Conservation (phyloP, 1,140 invertebrate genomes). For the Brachionus koreanus region DNA sequence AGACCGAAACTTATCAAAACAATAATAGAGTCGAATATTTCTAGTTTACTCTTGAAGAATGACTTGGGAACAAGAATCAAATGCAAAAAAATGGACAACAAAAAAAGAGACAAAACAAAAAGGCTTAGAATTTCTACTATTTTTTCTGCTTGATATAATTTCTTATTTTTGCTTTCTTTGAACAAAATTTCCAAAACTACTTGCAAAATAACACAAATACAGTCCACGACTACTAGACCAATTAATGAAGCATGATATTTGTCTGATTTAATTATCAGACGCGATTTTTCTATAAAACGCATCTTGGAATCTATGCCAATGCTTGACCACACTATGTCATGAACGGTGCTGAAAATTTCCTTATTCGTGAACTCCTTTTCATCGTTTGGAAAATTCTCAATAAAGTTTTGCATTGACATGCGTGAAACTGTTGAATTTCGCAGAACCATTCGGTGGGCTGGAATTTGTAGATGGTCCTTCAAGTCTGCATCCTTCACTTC, state of each 20-base stretch:
- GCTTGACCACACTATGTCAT: background rate
- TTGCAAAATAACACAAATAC: conserved; percentile 25
- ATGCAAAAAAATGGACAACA: conserved; percentile 7
- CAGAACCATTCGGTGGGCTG: background rate
- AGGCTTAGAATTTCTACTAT: background rate
- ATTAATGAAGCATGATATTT: conserved; percentile 17
- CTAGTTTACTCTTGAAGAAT: conserved; percentile 31
- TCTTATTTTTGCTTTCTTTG: background rate
- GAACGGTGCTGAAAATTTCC: conserved; percentile 6
- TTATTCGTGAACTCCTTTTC: conserved; percentile 8
- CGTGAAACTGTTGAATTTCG: background rate
- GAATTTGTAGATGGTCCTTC: background rate
- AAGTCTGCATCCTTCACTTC: background rate
- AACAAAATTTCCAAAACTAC: background rate
- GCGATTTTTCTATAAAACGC: background rate
- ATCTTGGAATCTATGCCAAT: conserved; percentile 1
- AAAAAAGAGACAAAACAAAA: background rate
- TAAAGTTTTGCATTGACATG: background rate
- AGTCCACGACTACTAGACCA: conserved; percentile 15
- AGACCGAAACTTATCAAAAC: conserved; percentile 15
- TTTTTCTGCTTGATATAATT: background rate
- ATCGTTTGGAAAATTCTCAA: background rate
- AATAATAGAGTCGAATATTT: conserved; percentile 30
- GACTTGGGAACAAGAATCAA: background rate
- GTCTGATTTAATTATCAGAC: background rate